A percentile compares a stretch with the other conserved stretches of the same genome.
These are phyloP conservation scores for Caranx melampygus DNA, from an alignment of 2,113 vertebrate genomes.

Conservation along the genomic window DNA sequence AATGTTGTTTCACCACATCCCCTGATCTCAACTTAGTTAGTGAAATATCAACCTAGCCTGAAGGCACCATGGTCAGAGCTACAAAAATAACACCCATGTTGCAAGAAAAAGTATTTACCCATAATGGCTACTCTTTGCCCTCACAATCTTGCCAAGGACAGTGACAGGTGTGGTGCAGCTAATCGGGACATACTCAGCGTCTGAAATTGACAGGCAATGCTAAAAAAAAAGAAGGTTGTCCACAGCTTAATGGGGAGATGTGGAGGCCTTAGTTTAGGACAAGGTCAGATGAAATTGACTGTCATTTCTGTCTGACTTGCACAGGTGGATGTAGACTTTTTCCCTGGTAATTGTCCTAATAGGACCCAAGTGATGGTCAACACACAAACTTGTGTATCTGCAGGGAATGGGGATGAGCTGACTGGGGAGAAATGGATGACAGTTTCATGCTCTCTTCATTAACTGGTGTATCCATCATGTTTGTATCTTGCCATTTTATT, in stretches of 20 bases:
- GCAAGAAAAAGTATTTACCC: conserved; percentile 11
- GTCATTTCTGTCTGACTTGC: conserved; percentile 45
- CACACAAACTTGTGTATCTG: conserved; percentile 4
- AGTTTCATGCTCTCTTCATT: conserved; percentile 27
- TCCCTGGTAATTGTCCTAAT: conserved; percentile 41
- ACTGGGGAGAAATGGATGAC: conserved; percentile 24
- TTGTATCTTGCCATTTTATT: not conserved
- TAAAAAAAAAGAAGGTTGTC: conserved; percentile 56
- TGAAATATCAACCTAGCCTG: conserved; percentile 40
- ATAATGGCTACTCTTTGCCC: conserved; percentile 43
- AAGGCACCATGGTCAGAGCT: conserved; percentile 13
- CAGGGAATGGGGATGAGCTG: conserved; percentile 8
- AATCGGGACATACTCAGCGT: conserved; percentile 53
- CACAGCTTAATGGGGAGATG: conserved; percentile 52
- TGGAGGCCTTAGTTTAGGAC: conserved; percentile 49
- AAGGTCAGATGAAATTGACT: conserved; percentile 61
- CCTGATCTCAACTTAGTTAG: conserved; percentile 24
- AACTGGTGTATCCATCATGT: not conserved
- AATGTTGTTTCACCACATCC: not conserved
- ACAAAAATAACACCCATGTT: conserved; percentile 18
- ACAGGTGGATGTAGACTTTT: conserved; percentile 26
- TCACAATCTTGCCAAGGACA: conserved; percentile 46
- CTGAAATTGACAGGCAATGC: conserved; percentile 48
- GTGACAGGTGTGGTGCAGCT: conserved; percentile 46
- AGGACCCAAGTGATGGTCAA: conserved; percentile 48